Conservation (phyloP, 2,888 invertebrate genomes). For the Macrophya alboannulata region DNA sequence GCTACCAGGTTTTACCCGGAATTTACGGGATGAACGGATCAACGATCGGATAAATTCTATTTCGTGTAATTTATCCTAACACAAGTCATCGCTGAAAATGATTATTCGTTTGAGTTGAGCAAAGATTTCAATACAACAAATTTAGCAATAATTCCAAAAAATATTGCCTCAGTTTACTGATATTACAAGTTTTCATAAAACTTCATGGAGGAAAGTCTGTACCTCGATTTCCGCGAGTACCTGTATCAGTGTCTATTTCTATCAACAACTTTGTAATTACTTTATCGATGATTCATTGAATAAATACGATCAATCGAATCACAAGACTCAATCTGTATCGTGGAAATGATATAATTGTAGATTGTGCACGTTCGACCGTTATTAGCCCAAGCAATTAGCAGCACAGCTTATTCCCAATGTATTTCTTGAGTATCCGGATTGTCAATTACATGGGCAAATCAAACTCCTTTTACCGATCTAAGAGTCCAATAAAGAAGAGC, state of each 20-base stretch:
- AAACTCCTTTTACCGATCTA: background rate
- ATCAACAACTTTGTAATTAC: background rate
- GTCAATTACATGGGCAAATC: background rate
- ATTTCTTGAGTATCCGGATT: background rate
- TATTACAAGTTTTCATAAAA: background rate
- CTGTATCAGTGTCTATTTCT: background rate
- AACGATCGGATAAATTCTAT: slow-evolving; percentile 15
- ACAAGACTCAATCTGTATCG: background rate
- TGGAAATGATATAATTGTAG: background rate
- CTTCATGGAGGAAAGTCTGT: background rate
- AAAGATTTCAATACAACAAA: background rate
- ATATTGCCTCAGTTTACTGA: background rate
- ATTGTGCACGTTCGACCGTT: no score
- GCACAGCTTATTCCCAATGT: no score
- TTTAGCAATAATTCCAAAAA: background rate
- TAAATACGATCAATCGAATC: background rate
- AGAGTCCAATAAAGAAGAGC: background rate
- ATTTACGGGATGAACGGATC: background rate
- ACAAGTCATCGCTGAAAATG: background rate
- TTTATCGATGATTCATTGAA: background rate
- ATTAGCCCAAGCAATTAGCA: no score
- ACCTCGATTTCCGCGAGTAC: background rate
- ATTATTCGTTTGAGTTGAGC: background rate
- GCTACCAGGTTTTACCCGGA: slow-evolving; percentile 8
- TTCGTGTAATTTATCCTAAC: slow-evolving; percentile 1